phyloP scores from a whole-genome alignment of 2,888 invertebrate species.

The Lithophane socia region DNA sequence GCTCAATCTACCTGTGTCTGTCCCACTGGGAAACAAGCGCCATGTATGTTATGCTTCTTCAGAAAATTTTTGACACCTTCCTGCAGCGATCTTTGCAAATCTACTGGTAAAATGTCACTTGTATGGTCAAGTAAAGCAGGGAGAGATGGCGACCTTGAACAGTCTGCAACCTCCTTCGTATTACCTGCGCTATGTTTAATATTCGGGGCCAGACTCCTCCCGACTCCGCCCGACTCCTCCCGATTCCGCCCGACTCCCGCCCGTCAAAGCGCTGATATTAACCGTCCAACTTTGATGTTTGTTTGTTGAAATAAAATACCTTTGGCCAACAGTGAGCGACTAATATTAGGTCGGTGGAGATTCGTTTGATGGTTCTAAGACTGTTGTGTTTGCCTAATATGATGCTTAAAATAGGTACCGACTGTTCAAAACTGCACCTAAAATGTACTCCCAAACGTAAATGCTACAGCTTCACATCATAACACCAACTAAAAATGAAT shows the following conservation, averaged over 20 bases:
- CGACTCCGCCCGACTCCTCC: slow-evolving; percentile 13
- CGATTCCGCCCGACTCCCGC: background rate
- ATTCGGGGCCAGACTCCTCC: slow-evolving; percentile 20
- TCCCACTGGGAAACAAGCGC: background rate
- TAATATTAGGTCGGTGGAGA: slow-evolving; percentile 14
- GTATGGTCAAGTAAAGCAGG: background rate
- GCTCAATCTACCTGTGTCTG: background rate
- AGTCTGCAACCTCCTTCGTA: slow-evolving; percentile 15
- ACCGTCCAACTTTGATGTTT: slow-evolving; percentile 49
- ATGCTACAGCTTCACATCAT: background rate
- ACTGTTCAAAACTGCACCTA: background rate
- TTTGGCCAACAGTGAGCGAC: slow-evolving; percentile 18
- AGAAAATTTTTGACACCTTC: background rate
- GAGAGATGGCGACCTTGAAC: background rate
- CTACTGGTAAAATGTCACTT: background rate
- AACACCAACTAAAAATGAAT: slow-evolving; percentile 15
- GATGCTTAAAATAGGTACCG: background rate
- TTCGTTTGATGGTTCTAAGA: background rate
- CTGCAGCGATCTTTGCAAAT: background rate
- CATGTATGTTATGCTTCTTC: background rate
- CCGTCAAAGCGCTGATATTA: slow-evolving; percentile 40
- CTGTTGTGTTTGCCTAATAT: background rate
- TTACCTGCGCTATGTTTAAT: slow-evolving; percentile 33
- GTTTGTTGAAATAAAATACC: slow-evolving; percentile 46
- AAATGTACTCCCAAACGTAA: background rate